These are phyloP conservation scores for Chaetoderma sp. DNA, from an alignment of 2,888 invertebrate genomes.

Conservation along the genomic window DNA sequence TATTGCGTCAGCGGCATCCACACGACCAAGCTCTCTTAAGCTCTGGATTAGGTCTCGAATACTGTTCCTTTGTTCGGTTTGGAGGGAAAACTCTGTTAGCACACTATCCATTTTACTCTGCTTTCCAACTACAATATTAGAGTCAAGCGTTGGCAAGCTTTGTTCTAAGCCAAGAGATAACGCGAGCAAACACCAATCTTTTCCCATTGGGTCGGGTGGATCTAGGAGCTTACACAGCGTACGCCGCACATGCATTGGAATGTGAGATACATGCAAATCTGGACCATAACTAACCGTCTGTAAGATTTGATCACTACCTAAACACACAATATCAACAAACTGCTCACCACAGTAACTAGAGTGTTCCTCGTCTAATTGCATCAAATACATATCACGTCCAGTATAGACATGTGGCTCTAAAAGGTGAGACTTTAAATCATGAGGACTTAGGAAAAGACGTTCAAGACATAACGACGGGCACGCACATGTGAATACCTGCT, in stretches of 20 bases:
- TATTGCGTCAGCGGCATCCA: slow-evolving; percentile 75
- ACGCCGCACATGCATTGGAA: slow-evolving; percentile 75
- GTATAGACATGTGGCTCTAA: slow-evolving; percentile 57
- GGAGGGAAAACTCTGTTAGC: slow-evolving; percentile 72
- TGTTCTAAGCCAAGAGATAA: slow-evolving; percentile 73
- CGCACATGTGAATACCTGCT: slow-evolving; percentile 76
- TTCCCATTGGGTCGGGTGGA: slow-evolving; percentile 72
- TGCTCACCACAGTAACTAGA: slow-evolving; percentile 72
- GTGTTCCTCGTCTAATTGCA: slow-evolving; percentile 67
- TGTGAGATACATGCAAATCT: slow-evolving; percentile 74
- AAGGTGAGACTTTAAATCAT: slow-evolving; percentile 48
- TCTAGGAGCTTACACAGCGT: slow-evolving; percentile 71
- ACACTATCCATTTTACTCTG: slow-evolving; percentile 70
- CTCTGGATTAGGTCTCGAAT: slow-evolving; percentile 74
- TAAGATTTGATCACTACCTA: slow-evolving; percentile 73
- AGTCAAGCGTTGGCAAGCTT: slow-evolving; percentile 72
- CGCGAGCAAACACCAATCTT: slow-evolving; percentile 74
- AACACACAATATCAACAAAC: slow-evolving; percentile 74
- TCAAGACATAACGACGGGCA: slow-evolving; percentile 79
- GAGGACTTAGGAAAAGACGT: slow-evolving; percentile 76
- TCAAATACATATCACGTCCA: slow-evolving; percentile 67
- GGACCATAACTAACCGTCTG: slow-evolving; percentile 72
- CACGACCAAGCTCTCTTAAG: slow-evolving; percentile 75
- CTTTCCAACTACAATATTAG: slow-evolving; percentile 50
- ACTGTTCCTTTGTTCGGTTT: slow-evolving; percentile 67